Evolutionary conservation across 2,113 vertebrate genomes (phyloP).

Genomic region (Excalfactoria chinensis): DNA sequence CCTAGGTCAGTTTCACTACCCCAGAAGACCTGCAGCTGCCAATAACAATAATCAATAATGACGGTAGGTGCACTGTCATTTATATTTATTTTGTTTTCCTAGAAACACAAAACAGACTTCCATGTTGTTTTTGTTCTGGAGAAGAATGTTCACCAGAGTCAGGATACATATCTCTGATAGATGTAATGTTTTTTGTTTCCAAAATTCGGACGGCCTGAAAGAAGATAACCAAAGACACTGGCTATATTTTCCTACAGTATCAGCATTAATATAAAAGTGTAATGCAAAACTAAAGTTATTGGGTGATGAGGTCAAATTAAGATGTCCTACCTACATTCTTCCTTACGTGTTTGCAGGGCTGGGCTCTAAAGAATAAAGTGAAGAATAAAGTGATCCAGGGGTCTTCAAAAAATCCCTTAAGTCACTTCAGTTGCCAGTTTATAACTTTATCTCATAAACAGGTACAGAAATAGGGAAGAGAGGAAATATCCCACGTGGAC

Average conservation of each 20-base stretch:
- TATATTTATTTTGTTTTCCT: neutral
- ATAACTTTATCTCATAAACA: neutral
- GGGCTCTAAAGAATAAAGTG: neutral
- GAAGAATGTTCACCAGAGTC: neutral
- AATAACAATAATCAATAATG: neutral
- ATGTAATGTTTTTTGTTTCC: rapidly evolving
- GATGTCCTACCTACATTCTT: neutral
- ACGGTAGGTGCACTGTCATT: neutral
- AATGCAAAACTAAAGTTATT: neutral
- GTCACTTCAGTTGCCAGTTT: neutral
- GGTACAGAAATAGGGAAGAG: neutral
- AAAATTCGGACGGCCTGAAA: neutral
- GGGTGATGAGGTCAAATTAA: neutral
- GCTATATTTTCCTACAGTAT: neutral
- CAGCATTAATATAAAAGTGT: rapidly evolving
- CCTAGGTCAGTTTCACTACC: constrained; percentile 39
- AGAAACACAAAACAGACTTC: neutral
- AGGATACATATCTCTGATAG: neutral
- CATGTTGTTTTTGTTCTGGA: neutral
- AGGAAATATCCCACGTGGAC: neutral
- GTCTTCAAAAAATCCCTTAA: neutral
- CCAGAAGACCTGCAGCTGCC: neutral
- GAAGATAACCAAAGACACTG: neutral
- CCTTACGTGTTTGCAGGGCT: neutral
- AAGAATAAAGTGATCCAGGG: neutral